A percentile compares a stretch with the other conserved stretches of the same genome.
Evolutionary conservation across 2,113 vertebrate genomes (phyloP).

Genomic region (Gobio gobio): DNA sequence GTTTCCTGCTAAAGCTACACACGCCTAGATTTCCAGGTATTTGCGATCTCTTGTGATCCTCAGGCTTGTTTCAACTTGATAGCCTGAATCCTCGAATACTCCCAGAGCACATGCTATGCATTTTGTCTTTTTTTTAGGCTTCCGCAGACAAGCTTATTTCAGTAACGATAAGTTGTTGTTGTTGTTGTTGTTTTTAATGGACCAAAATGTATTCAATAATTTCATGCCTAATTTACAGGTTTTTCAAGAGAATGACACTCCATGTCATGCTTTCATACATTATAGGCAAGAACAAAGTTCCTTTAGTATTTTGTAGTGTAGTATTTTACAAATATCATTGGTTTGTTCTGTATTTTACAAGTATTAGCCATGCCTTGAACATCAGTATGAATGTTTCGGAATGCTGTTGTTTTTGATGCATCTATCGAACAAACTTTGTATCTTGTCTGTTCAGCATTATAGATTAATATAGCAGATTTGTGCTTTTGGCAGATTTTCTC

Average conservation of each 20-base stretch:
- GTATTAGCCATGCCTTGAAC: neutral
- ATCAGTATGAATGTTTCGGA: neutral
- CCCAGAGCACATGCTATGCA: neutral
- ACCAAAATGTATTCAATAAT: neutral
- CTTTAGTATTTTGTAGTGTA: no score
- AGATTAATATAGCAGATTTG: neutral
- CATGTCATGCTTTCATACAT: neutral
- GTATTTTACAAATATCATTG: neutral
- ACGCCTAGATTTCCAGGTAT: conserved; percentile 9
- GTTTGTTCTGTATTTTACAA: neutral
- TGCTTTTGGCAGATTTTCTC: neutral
- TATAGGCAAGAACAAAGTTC: neutral
- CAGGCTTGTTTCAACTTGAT: conserved; percentile 14
- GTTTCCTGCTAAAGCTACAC: neutral
- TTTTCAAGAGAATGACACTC: neutral
- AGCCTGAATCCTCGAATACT: neutral
- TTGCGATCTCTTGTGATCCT: neutral
- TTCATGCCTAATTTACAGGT: neutral
- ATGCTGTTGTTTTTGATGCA: neutral
- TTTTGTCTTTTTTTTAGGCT: neutral
- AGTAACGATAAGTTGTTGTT: neutral
- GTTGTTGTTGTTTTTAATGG: no score
- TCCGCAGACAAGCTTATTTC: neutral
- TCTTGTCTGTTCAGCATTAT: neutral
- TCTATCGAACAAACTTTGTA: neutral